A percentile compares a stretch with the other conserved stretches of the same genome.
Conservation (phyloP, 2,797 vertebrate species). For the Lacerta viridis region DNA sequence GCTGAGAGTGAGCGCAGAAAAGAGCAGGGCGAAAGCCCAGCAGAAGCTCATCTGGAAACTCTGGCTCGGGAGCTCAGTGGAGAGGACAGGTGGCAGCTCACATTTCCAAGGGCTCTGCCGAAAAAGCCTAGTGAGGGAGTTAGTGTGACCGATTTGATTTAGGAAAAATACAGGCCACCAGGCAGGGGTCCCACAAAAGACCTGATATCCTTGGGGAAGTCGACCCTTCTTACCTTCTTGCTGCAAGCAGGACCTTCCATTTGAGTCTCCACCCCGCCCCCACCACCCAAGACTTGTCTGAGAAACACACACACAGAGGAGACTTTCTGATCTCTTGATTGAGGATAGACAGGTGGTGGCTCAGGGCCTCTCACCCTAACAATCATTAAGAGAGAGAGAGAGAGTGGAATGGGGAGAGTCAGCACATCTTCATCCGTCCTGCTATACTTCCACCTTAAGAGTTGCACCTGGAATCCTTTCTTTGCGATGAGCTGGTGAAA, state of each 20-base stretch:
- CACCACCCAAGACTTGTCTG: not conserved
- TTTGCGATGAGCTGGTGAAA: not conserved
- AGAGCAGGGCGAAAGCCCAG: not conserved
- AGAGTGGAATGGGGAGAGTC: not conserved
- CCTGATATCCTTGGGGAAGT: not conserved
- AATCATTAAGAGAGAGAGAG: not conserved
- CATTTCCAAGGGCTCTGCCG: not conserved
- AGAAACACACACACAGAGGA: not conserved
- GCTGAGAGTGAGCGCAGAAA: not conserved
- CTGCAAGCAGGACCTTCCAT: not conserved
- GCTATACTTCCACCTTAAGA: not conserved
- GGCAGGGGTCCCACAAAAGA: not conserved
- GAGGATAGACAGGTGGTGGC: not conserved
- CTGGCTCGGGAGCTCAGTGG: not conserved
- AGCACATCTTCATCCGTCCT: not conserved
- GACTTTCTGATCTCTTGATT: not conserved
- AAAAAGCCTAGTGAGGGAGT: not conserved
- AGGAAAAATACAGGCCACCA: not conserved
- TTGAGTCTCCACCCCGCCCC: too few species aligned
- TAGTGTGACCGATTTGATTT: not conserved
- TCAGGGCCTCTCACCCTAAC: not conserved
- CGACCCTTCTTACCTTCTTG: not conserved
- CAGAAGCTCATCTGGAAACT: slow-evolving; percentile 14
- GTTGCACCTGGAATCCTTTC: not conserved
- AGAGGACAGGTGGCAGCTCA: not conserved